phyloP scores from a whole-genome alignment of 2,888 invertebrate genomes.

The Smittia sp. region DNA sequence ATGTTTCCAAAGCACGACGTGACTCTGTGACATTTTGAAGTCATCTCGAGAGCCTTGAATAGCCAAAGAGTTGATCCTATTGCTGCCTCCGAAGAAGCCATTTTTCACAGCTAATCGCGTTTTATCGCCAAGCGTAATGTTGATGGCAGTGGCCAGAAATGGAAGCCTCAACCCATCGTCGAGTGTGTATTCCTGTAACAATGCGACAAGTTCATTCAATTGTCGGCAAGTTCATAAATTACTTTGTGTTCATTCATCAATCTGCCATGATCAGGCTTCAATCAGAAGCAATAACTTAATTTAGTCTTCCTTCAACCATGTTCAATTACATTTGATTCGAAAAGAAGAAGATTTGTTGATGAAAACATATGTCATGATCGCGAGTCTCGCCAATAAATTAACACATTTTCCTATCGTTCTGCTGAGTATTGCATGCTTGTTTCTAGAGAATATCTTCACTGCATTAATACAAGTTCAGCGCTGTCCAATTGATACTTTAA shows the following conservation, averaged over 20 bases:
- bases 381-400: neutral
- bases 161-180: slow-evolving; percentile 28
- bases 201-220: neutral
- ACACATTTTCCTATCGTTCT: too few species aligned
- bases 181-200: slow-evolving; percentile 25
- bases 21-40: slow-evolving; percentile 22
- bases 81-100: neutral
- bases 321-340: slow-evolving; percentile 33
- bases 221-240: too few species aligned
- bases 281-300: too few species aligned
- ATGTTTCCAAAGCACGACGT: slow-evolving; percentile 5
- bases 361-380: neutral
- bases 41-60: slow-evolving; percentile 11
- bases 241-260: too few species aligned
- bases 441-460: too few species aligned
- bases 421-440: too few species aligned
- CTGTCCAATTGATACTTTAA: too few species aligned
- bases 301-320: too few species aligned
- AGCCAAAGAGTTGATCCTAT: slow-evolving; percentile 22
- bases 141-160: neutral
- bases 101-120: neutral
- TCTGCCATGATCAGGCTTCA: too few species aligned
- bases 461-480: too few species aligned
- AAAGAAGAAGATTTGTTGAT: neutral
- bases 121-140: slow-evolving; percentile 34